Conservation (phyloP, 2,113 vertebrate species). For the Catharus fuscescens region DNA sequence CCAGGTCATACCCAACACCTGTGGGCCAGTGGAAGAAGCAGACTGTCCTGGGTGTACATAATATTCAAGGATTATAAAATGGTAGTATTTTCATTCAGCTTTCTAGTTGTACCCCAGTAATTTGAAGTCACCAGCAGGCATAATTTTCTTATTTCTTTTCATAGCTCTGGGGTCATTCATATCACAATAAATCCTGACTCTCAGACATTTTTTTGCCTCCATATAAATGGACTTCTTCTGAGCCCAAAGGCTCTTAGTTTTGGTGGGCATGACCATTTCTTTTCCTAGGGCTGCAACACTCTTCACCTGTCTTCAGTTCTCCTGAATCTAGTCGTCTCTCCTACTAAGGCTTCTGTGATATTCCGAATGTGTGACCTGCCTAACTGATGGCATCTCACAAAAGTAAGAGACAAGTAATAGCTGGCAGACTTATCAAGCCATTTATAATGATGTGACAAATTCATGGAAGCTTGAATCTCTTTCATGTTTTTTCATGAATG, state of each 20-base stretch:
- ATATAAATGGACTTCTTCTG: not conserved
- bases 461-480: not conserved
- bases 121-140: not conserved
- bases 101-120: not conserved
- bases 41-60: not conserved
- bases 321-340: not conserved
- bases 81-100: not conserved
- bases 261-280: not conserved
- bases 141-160: not conserved
- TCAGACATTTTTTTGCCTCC: not conserved
- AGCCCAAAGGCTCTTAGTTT: not conserved
- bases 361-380: not conserved
- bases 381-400: not conserved
- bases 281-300: not conserved
- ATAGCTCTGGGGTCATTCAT: not conserved
- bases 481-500: not conserved
- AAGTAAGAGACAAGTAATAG: slow-evolving; percentile 10
- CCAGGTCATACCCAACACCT: not conserved
- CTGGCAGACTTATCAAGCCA: not conserved
- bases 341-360: not conserved
- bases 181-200: not conserved
- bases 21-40: not conserved
- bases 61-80: not conserved
- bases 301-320: not conserved
- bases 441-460: not conserved